Evolutionary conservation across 2,888 invertebrate genomes (phyloP).

Genomic region (Bugula neritina): DNA sequence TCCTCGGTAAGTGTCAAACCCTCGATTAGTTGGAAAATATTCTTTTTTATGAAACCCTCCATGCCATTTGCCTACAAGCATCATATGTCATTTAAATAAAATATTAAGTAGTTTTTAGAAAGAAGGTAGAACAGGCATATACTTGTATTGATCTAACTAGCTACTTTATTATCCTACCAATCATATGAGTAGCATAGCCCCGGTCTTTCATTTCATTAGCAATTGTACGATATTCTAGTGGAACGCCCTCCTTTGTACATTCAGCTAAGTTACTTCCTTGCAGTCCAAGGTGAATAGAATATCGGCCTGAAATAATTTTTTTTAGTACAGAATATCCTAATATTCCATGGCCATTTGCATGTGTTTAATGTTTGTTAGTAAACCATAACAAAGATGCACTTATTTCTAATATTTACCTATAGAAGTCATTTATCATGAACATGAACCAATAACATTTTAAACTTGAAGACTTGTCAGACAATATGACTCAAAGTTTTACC

Average conservation of each 20-base stretch:
- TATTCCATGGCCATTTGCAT: too few species aligned
- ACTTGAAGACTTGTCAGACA: too few species aligned
- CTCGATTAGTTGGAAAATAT: neutral
- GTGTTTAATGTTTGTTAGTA: too few species aligned
- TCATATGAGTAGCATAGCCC: neutral
- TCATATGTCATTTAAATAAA: neutral
- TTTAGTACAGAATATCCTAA: too few species aligned
- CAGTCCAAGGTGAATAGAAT: conserved; percentile 7
- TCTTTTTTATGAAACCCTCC: neutral
- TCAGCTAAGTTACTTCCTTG: neutral
- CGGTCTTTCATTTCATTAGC: neutral
- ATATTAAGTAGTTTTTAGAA: neutral
- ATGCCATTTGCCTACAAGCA: conserved; percentile 1
- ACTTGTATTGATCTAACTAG: too few species aligned
- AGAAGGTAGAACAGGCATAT: neutral
- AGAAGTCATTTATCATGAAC: too few species aligned
- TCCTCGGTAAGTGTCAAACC: conserved; percentile 8
- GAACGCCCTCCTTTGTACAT: neutral
- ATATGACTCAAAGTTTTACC: too few species aligned
- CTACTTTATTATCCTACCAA: conserved; percentile 5
- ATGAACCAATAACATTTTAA: too few species aligned
- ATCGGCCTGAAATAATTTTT: too few species aligned
- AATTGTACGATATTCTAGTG: neutral
- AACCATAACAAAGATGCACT: too few species aligned
- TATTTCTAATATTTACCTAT: too few species aligned